phyloP scores from a whole-genome alignment of 2,888 invertebrate species.

The Cerastis rubricosa region DNA sequence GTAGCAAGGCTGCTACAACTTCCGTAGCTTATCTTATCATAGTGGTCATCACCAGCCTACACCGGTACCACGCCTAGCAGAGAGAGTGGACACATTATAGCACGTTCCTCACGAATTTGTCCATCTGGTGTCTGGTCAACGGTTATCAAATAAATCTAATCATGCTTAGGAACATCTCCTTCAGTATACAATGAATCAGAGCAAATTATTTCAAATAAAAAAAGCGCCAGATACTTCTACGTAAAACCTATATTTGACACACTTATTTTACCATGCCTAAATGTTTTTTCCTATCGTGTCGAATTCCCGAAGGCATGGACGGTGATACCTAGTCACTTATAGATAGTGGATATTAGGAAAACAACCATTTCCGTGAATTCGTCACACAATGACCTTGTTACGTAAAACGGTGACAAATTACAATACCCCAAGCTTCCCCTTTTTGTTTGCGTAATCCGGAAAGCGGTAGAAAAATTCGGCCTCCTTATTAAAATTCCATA shows the following conservation, averaged over 20 bases:
- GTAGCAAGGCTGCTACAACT: not conserved
- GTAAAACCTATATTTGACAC: not conserved
- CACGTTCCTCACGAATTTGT: not conserved
- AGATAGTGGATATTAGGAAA: constrained; percentile 6
- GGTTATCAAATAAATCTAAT: not conserved
- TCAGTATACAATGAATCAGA: not conserved
- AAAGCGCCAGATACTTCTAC: not conserved
- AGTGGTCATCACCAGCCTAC: not conserved
- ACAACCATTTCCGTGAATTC: constrained; percentile 33
- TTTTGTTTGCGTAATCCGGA: constrained; percentile 27
- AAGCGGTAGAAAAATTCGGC: constrained; percentile 54
- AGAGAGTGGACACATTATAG: not conserved
- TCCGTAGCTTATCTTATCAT: no score
- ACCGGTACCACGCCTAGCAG: not conserved
- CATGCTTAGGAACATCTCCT: not conserved
- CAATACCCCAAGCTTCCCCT: not conserved
- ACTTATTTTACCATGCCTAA: constrained; percentile 4
- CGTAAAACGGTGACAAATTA: constrained; percentile 32
- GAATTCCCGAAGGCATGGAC: constrained; percentile 13
- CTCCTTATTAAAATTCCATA: constrained; percentile 68
- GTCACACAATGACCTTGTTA: constrained; percentile 25
- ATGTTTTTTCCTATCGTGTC: constrained; percentile 20
- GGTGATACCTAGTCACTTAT: not conserved
- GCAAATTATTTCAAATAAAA: not conserved
- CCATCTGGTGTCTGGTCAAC: not conserved